Base-by-base conservation (phyloP, 2,113 vertebrate genomes). In the Thamnophis sirtalis region DNA sequence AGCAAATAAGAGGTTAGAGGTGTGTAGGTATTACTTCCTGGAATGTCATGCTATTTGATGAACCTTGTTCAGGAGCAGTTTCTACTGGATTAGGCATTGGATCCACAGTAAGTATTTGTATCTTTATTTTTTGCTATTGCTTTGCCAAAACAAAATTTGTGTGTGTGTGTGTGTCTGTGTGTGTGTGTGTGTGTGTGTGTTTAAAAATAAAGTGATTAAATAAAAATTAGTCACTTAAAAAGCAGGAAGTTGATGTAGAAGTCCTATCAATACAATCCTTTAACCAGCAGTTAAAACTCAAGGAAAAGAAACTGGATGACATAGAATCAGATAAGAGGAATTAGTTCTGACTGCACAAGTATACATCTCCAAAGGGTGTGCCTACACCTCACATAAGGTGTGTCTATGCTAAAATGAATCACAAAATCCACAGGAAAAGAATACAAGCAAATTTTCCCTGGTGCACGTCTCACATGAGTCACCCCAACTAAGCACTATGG, bases 281-380 rank as follows among this genome's bases (percentile, higher is more conserved):
- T 60, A 91, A 84, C n/a, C 0, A 1, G 21, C 33, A n/a, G 28
- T 28, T 28, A 55, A 58, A 21, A 92, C 55, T 2, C 26, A 3
- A 86, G 0, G 84, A 91, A 63, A n/a, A 11, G 86, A 55, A 93
- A 55, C 10, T 88, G 13, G 38, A 7, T 85, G 85, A 54, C 8
- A n/a, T 2, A 7, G 0, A 21, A 6, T 63, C 0, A 0, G 9
- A 28, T 87, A 0, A 0, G 9, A 84, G 58, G 43, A 5, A 28
- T 60, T 86, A 86, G 56, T 33, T 88, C 50, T 54, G 49, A 49
- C 68, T 93, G 54, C 3, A 10, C 22, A 73, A 3, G 50, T 56
- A 10, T 50, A 24, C 43, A 80, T 13, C 50, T 49, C 10, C 38
- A 86, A 28, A 87, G 54, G 55, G 33, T 48, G 55, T 92, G 89